Evolutionary conservation across 1,140 invertebrate genomes (phyloP).

Genomic region (Megalopta genalis): DNA sequence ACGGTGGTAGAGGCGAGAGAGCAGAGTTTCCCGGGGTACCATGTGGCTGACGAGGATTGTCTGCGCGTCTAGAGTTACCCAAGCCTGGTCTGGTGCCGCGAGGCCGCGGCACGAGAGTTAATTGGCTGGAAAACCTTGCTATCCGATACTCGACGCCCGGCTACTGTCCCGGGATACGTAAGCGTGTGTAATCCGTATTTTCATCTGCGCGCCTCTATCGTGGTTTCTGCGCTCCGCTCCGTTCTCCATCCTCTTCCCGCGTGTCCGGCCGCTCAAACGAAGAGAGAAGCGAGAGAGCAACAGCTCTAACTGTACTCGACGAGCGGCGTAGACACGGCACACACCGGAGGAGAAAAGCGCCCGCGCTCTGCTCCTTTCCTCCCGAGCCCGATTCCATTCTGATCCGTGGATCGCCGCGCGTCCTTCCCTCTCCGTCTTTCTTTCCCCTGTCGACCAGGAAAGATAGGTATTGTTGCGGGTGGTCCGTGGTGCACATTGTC

Average conservation of each 20-base stretch:
- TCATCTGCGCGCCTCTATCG: conserved; percentile 60
- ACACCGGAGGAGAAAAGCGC: conserved; percentile 27
- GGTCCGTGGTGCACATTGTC: conserved; percentile 78
- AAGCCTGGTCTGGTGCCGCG: conserved; percentile 50
- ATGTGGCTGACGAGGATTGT: conserved; percentile 63
- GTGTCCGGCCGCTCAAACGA: too few relatives aligned
- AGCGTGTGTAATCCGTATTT: conserved; percentile 72
- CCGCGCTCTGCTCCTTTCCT: conserved; percentile 20
- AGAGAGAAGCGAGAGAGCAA: too few relatives aligned
- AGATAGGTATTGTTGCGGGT: conserved; percentile 79
- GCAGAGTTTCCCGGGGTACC: conserved; percentile 35
- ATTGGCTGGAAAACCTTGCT: conserved; percentile 79
- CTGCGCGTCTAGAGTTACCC: conserved; percentile 74
- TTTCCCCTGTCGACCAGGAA: conserved; percentile 68
- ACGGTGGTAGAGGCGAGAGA: neutral
- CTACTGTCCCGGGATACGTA: conserved; percentile 74
- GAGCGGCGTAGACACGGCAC: neutral
- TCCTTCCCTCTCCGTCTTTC: conserved; percentile 57
- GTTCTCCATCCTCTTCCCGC: neutral
- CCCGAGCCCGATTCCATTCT: conserved; percentile 40
- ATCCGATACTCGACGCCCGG: conserved; percentile 74
- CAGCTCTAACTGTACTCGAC: conserved; percentile 35
- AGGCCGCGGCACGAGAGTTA: conserved; percentile 69
- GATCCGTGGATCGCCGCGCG: conserved; percentile 40
- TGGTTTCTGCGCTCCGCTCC: conserved; percentile 3